Base-by-base conservation (phyloP, 2,888 invertebrate genomes). In the Eristalis tenax region DNA sequence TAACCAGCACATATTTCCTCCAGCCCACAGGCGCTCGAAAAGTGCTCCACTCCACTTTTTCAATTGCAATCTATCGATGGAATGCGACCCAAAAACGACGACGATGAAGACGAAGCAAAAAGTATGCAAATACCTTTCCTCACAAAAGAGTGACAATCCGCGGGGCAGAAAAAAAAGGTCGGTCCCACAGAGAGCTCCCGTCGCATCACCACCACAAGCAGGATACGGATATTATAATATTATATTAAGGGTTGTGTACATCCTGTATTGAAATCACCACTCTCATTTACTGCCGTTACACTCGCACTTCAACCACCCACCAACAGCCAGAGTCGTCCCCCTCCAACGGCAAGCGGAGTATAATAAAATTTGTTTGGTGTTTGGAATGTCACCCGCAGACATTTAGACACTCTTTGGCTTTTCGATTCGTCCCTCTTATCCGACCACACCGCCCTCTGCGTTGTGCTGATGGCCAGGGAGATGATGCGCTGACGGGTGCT, bases 311-410 rank as follows among this genome's bases (percentile, higher is more conserved):
- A 18, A 0, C 5, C 40, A 22, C 40, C 68, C 68, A 23, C 79
- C 65, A 63, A 18, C 50, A 32, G 28, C 63, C 69, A 38, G 50
- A 61, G 18, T 18, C 10, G 8, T 8, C 32, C 32, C 8, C 84
- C 23, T 68, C 70, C 66, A 70, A 69, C 61, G 63, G 63, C 89
- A 89, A 88, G 90, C 89, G 87, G 89, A 50, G 90, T 89, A 91
- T 91, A 92, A 93, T 92, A 91, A 92, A 91, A 91, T 91, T 92
- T 91, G 91, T 91, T 91, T 91, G 92, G 91, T 91, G 92, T 92
- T 91, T 91, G 91, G 90, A 90, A 91, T 92, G 93, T 93, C 93
- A 93, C 91, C 91, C 91, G 90, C 93, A 93, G 93, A 93, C 91
- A 91, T 91, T 90, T 89, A 89, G 89, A 90, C 89, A 89, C 89